Evolutionary conservation across 2,113 vertebrate species (phyloP).

Genomic region (Hyla sarda): DNA sequence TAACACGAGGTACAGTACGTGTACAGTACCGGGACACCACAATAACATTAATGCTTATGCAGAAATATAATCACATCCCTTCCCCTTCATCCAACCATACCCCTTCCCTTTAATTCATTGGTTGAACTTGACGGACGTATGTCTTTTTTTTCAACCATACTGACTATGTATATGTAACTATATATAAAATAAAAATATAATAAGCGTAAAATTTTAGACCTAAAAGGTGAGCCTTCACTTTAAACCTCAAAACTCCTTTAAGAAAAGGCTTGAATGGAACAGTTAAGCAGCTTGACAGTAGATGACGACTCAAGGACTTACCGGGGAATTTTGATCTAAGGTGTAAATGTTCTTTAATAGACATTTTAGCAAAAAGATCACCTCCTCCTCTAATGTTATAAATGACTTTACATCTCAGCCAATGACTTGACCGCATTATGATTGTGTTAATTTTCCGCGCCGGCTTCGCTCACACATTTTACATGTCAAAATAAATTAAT

Average conservation of each 20-base stretch:
- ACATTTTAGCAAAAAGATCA: not conserved
- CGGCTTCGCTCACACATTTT: slow-evolving; percentile 24
- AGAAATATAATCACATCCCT: no score
- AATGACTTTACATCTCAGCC: not conserved
- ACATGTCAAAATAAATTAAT: slow-evolving; percentile 45
- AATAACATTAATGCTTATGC: no score
- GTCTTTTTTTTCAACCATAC: no score
- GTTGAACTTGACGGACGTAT: no score
- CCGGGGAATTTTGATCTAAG: not conserved
- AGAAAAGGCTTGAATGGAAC: not conserved
- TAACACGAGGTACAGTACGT: no score
- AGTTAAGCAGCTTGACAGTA: not conserved
- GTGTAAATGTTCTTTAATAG: not conserved
- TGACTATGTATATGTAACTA: no score
- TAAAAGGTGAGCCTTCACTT: not conserved
- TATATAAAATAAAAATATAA: not conserved
- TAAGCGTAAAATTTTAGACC: not conserved
- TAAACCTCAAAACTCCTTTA: not conserved
- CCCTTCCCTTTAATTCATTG: no score
- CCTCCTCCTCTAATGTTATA: not conserved
- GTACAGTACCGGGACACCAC: no score
- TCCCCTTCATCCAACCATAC: no score
- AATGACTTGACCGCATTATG: not conserved
- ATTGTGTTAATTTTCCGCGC: slow-evolving; percentile 21
- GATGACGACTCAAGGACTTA: not conserved